Conservation (phyloP, 2,113 vertebrate species). For the Tretioscincus oriximinensis region DNA sequence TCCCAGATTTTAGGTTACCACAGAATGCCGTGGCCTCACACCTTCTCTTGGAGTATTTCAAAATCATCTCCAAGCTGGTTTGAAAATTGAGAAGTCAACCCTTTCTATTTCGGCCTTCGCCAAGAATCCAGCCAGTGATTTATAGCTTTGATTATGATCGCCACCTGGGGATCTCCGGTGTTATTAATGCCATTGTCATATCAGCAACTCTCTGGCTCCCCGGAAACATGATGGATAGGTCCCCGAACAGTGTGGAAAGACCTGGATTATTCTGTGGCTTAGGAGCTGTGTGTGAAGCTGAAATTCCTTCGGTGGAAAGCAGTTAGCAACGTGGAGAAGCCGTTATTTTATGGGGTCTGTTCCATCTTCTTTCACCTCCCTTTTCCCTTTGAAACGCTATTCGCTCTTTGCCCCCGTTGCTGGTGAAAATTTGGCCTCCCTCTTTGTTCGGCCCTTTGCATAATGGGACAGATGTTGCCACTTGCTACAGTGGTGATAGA, state of each 20-base stretch:
- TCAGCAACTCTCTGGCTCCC: background rate
- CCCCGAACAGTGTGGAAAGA: background rate
- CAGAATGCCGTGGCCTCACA: too few relatives aligned
- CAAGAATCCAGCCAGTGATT: background rate
- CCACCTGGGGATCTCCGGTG: constrained; percentile 20
- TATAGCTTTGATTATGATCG: constrained; percentile 29
- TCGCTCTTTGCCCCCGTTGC: too few relatives aligned
- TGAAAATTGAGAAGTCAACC: too few relatives aligned
- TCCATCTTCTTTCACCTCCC: too few relatives aligned
- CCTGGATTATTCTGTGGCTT: background rate
- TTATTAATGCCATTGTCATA: constrained; percentile 27
- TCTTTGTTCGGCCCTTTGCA: background rate
- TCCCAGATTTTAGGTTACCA: too few relatives aligned
- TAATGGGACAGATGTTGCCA: background rate
- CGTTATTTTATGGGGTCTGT: background rate
- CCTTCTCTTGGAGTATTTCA: too few relatives aligned
- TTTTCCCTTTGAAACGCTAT: too few relatives aligned
- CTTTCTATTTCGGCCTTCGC: background rate
- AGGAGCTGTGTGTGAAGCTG: too few relatives aligned
- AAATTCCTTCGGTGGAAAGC: background rate
- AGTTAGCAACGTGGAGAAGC: too few relatives aligned
- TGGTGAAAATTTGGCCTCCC: background rate
- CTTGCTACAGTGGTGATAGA: background rate
- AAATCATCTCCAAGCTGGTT: too few relatives aligned
- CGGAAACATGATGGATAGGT: constrained; percentile 19